Conservation (phyloP, 2,888 invertebrate species). For the Arenicola marina region DNA sequence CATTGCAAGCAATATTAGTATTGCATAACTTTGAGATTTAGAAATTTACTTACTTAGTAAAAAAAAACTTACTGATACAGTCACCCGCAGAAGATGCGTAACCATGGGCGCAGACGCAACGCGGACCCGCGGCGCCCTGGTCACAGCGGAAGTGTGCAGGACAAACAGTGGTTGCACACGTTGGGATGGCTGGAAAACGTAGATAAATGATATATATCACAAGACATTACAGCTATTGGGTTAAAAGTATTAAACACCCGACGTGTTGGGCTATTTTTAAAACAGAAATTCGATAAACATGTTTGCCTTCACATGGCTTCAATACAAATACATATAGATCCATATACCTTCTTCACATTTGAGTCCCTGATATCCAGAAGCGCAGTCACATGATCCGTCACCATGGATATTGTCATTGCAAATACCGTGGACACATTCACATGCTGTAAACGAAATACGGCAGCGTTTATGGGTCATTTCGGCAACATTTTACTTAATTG, state of each 20-base stretch:
- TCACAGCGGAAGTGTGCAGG: too few relatives aligned
- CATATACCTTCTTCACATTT: conserved; percentile 40
- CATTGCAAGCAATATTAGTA: not conserved
- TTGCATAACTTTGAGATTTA: not conserved
- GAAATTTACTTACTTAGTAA: too few relatives aligned
- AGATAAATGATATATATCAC: not conserved
- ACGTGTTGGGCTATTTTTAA: too few relatives aligned
- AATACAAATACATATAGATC: not conserved
- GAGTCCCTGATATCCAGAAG: conserved; percentile 39
- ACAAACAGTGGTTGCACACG: too few relatives aligned
- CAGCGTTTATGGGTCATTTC: not conserved
- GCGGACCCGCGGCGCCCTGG: too few relatives aligned
- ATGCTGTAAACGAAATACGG: conserved; percentile 30
- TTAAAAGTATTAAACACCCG: not conserved
- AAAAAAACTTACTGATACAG: too few relatives aligned
- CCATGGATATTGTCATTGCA: conserved; percentile 39
- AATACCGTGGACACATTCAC: conserved; percentile 39
- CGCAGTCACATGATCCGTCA: conserved; percentile 39
- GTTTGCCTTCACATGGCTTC: too few relatives aligned
- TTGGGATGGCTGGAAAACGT: conserved; percentile 4
- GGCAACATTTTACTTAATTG: too few relatives aligned
- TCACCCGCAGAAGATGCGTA: too few relatives aligned
- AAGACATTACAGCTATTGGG: not conserved
- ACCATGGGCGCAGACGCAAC: too few relatives aligned
- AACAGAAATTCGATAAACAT: too few relatives aligned